phyloP scores from a whole-genome alignment of 2,797 vertebrate genomes.

The Lutjanus campechanus region DNA sequence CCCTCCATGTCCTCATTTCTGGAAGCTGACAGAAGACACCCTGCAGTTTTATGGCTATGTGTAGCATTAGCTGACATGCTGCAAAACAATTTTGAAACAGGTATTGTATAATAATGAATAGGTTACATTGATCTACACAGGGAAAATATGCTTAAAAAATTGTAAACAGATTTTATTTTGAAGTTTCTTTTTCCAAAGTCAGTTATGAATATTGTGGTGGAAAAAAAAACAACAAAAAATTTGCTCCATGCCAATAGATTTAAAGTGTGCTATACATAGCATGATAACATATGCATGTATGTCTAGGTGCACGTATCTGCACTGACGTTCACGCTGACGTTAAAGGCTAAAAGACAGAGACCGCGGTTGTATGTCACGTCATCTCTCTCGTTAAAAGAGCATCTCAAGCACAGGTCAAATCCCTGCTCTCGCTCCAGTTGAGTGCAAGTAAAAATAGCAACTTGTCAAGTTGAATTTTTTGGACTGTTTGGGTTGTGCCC shows the following conservation, averaged over 20 bases:
- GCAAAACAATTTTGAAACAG: constrained; percentile 26
- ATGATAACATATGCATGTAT: not conserved
- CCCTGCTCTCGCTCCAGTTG: constrained; percentile 2
- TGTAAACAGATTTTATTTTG: not conserved
- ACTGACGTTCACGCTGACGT: not conserved
- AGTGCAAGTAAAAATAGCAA: constrained; percentile 54
- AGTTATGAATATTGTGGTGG: not conserved
- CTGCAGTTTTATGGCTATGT: not conserved
- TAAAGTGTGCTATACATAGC: not conserved
- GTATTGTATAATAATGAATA: not conserved
- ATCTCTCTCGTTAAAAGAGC: constrained; percentile 18
- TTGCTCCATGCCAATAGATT: not conserved
- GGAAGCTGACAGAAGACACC: constrained; percentile 33
- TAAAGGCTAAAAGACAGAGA: constrained; percentile 12
- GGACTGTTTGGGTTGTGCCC: not conserved
- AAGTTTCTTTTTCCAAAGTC: not conserved
- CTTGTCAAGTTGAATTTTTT: constrained; percentile 11
- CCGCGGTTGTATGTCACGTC: not conserved
- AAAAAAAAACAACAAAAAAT: not conserved
- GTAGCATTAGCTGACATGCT: not conserved
- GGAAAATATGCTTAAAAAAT: not conserved
- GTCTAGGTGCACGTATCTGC: not conserved
- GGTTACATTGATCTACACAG: not conserved
- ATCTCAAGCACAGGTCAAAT: constrained; percentile 18
- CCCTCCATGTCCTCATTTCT: constrained; percentile 56